phyloP scores from a whole-genome alignment of 2,797 vertebrate genomes.

The Lycodopsis pacificus region DNA sequence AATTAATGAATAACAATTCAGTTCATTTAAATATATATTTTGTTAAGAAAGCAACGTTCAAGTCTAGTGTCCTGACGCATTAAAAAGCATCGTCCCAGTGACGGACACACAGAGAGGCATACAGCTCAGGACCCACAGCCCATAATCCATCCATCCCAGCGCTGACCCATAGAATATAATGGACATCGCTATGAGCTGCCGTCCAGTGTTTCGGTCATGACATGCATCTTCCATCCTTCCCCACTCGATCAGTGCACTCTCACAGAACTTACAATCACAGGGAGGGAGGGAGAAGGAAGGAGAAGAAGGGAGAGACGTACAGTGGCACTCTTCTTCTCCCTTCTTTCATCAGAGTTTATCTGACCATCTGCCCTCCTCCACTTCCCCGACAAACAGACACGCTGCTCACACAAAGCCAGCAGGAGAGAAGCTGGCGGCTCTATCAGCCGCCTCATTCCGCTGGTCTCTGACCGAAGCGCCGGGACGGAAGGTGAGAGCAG shows the following conservation, averaged over 20 bases:
- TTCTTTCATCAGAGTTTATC: slow-evolving; percentile 5
- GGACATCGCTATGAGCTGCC: background rate
- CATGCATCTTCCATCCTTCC: slow-evolving; percentile 28
- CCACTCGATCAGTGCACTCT: background rate
- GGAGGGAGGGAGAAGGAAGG: background rate
- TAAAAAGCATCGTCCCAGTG: too few species aligned
- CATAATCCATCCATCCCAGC: too few species aligned
- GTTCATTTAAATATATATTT: background rate
- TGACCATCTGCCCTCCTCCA: background rate
- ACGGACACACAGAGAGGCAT: too few species aligned
- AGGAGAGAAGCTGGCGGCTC: slow-evolving; percentile 3
- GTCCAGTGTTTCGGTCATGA: slow-evolving; percentile 17
- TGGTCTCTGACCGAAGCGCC: slow-evolving; percentile 12
- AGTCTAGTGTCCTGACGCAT: background rate
- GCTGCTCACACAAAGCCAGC: background rate
- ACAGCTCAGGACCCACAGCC: too few species aligned
- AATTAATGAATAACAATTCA: background rate
- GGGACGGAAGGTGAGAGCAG: slow-evolving; percentile 40
- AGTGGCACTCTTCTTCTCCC: background rate
- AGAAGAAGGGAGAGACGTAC: background rate
- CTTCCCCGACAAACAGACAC: slow-evolving; percentile 14
- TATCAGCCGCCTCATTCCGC: background rate
- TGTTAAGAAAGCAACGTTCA: background rate
- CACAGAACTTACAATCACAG: slow-evolving; percentile 2
- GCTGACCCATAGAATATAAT: too few species aligned